A percentile compares a stretch with the other conserved stretches of the same genome.
phyloP scores from a whole-genome alignment of 2,888 invertebrate genomes.

The Drosophila niveifrons region DNA sequence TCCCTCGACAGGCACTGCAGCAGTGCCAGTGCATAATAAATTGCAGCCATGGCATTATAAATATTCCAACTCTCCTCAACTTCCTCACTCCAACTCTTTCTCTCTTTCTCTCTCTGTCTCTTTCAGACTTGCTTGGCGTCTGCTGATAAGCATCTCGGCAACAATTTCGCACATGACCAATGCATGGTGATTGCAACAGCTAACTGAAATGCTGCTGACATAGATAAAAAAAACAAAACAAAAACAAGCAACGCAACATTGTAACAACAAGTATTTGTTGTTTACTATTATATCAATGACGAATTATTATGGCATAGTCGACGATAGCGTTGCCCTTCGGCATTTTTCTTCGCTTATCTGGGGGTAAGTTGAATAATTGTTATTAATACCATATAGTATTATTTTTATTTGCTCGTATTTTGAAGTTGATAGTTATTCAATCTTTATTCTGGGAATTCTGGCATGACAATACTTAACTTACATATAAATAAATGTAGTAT shows the following conservation, averaged over 20 bases:
- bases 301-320: slow-evolving; percentile 25
- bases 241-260: slow-evolving; percentile 9
- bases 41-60: slow-evolving; percentile 82
- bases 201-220: slow-evolving; percentile 74
- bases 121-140: slow-evolving; percentile 41
- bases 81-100: no score
- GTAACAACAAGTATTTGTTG: slow-evolving; percentile 2
- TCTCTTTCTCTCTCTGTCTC: not conserved
- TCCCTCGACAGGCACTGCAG: slow-evolving; percentile 57
- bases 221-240: slow-evolving; percentile 51
- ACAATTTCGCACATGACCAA: slow-evolving; percentile 81
- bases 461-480: no score
- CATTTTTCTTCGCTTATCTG: not conserved
- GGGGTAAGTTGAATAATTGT: not conserved
- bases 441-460: not conserved
- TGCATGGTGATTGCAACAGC: slow-evolving; percentile 65
- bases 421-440: not conserved
- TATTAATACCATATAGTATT: not conserved
- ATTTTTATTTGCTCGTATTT: not conserved
- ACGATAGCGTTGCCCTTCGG: slow-evolving; percentile 10
- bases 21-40: slow-evolving; percentile 78
- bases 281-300: not conserved
- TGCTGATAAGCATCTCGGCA: slow-evolving; percentile 80
- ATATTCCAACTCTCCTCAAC: slow-evolving; percentile 64
- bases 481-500: no score